A percentile compares a stretch with the other conserved stretches of the same genome.
Evolutionary conservation across 2,113 vertebrate genomes (phyloP).

Genomic region (Sapajus apella): DNA sequence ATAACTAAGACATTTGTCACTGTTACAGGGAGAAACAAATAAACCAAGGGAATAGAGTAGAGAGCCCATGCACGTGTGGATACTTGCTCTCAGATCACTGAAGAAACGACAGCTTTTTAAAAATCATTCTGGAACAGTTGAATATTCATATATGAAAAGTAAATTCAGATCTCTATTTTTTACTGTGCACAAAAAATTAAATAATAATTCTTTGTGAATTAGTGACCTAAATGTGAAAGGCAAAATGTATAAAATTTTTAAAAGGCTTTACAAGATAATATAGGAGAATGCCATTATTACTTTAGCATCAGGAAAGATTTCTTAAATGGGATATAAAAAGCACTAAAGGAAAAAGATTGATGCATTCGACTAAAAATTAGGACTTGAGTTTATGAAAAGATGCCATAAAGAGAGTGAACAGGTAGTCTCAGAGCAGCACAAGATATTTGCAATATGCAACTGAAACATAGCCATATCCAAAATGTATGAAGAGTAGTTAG

Average conservation of each 20-base stretch:
- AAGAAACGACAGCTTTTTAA: background rate
- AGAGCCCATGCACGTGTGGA: background rate
- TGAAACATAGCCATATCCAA: background rate
- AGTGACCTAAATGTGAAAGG: background rate
- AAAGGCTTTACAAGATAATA: conserved; percentile 11
- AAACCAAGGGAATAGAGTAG: background rate
- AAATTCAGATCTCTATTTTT: background rate
- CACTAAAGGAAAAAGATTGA: background rate
- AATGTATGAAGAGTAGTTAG: background rate
- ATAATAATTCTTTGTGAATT: background rate
- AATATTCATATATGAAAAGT: background rate
- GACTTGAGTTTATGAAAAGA: background rate
- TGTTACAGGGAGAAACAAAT: background rate
- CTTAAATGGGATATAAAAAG: background rate
- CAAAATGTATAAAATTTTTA: background rate
- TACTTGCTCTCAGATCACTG: background rate
- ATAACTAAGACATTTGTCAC: background rate
- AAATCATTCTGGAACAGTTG: background rate
- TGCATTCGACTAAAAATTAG: background rate
- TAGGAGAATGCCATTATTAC: background rate
- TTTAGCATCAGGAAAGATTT: background rate
- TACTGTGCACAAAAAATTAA: background rate
- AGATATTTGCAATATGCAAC: background rate
- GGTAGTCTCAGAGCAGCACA: background rate
- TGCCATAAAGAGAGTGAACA: background rate